Evolutionary conservation across 2,113 vertebrate species (phyloP).

Genomic region (Lophius piscatorius): DNA sequence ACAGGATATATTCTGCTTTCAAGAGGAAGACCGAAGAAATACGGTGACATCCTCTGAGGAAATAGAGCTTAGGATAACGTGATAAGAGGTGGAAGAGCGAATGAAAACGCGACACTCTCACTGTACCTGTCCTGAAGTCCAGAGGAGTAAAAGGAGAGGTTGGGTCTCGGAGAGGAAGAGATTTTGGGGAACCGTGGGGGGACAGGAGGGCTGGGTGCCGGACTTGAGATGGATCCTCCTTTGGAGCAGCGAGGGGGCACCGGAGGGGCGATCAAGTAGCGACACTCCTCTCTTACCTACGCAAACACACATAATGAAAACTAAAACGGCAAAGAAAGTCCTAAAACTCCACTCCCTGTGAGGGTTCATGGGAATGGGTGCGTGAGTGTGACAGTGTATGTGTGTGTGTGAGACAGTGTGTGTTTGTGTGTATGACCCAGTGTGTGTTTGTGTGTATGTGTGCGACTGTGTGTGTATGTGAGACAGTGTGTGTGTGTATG

Average conservation of each 20-base stretch:
- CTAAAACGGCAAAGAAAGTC: slow-evolving; percentile 11
- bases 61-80: too few relatives aligned
- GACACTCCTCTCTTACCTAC: slow-evolving; percentile 97
- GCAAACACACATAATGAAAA: slow-evolving; percentile 28
- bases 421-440: too few relatives aligned
- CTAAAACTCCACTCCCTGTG: slow-evolving; percentile 21
- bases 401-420: too few relatives aligned
- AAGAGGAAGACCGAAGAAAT: too few relatives aligned
- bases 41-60: too few relatives aligned
- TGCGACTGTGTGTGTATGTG: too few relatives aligned
- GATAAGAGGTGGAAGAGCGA: too few relatives aligned
- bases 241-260: slow-evolving; percentile 90
- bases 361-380: slow-evolving; percentile 22
- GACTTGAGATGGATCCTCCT: slow-evolving; percentile 73
- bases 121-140: slow-evolving; percentile 92
- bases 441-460: too few relatives aligned
- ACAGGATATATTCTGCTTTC: too few relatives aligned
- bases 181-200: slow-evolving; percentile 86
- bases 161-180: slow-evolving; percentile 81
- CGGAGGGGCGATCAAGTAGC: slow-evolving; percentile 92
- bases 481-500: too few relatives aligned
- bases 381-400: background rate
- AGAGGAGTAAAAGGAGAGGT: slow-evolving; percentile 93
- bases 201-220: slow-evolving; percentile 84
- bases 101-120: background rate